Percentiles rank a stretch among this genome's conserved stretches.
Conservation (phyloP, 2,888 invertebrate genomes). For the Orchesella flavescens region DNA sequence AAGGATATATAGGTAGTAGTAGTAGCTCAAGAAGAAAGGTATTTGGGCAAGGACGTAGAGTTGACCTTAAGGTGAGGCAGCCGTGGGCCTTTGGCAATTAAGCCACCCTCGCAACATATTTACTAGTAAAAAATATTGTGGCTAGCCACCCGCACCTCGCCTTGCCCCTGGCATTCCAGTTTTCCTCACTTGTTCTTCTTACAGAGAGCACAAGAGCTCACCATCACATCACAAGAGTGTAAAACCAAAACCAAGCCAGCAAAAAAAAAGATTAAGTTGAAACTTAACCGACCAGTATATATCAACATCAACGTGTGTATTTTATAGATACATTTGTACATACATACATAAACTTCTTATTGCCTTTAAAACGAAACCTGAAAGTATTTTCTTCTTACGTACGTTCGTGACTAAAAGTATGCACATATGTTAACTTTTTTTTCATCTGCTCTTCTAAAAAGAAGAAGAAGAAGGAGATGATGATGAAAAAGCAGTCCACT, state of each 20-base stretch:
- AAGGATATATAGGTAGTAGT: constrained; percentile 56
- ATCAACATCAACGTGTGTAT: constrained; percentile 36
- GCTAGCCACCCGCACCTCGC: constrained; percentile 72
- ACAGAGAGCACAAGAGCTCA: no score
- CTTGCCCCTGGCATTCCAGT: constrained; percentile 72
- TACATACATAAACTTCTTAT: background rate
- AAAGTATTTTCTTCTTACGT: background rate
- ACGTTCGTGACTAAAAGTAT: constrained; percentile 50
- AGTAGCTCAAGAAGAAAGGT: constrained; percentile 62
- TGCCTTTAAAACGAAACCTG: background rate
- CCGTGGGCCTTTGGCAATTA: constrained; percentile 72
- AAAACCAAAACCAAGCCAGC: constrained; percentile 20
- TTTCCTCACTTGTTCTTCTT: constrained; percentile 46
- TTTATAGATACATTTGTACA: constrained; percentile 39
- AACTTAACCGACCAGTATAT: constrained; percentile 61
- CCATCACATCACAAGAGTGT: background rate
- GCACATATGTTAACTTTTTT: constrained; percentile 52
- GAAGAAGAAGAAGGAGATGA: constrained; percentile 33
- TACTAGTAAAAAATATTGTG: constrained; percentile 66
- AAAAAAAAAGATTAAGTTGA: constrained; percentile 35
- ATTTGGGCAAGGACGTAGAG: constrained; percentile 72
- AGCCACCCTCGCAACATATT: constrained; percentile 72
- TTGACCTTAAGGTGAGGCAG: constrained; percentile 72
- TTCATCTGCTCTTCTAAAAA: constrained; percentile 33
- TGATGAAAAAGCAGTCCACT: constrained; percentile 65